Evolutionary conservation across 2,113 vertebrate species (phyloP).

Genomic region (Pipra filicauda): DNA sequence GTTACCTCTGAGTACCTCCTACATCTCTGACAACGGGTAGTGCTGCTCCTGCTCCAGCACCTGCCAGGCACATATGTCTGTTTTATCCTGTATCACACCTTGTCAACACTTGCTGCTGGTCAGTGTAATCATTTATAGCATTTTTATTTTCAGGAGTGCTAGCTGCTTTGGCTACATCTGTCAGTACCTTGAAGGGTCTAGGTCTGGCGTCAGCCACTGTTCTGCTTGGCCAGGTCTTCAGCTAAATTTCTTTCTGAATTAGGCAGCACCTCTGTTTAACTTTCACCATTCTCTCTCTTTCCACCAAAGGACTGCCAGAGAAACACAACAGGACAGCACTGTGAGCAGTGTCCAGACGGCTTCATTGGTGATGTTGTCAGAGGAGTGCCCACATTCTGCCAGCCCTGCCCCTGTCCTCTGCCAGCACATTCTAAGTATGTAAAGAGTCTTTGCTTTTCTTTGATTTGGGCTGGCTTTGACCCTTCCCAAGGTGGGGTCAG

Average conservation of each 20-base stretch:
- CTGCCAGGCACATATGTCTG: not conserved
- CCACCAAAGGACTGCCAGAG: slow-evolving; percentile 82
- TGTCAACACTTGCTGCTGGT: not conserved
- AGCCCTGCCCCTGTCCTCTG: slow-evolving; percentile 89
- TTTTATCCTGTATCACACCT: not conserved
- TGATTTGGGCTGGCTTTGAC: not conserved
- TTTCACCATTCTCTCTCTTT: not conserved
- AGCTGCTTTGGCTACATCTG: not conserved
- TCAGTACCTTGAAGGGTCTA: not conserved
- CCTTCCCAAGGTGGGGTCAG: not conserved
- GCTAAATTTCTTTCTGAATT: not conserved
- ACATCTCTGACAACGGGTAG: not conserved
- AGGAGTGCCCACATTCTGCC: slow-evolving; percentile 73
- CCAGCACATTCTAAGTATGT: slow-evolving; percentile 85
- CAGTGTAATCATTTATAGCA: not conserved
- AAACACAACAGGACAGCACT: slow-evolving; percentile 89
- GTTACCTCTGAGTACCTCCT: not conserved
- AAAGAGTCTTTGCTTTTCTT: not conserved
- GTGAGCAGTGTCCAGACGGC: slow-evolving; percentile 88
- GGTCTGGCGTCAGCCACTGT: not conserved
- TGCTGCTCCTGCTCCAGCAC: not conserved
- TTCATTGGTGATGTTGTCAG: slow-evolving; percentile 72
- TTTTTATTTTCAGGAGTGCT: not conserved
- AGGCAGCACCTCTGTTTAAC: not conserved
- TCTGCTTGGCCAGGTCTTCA: not conserved